phyloP scores from a whole-genome alignment of 2,113 vertebrate species.

The Psilopsiagon aurifrons region DNA sequence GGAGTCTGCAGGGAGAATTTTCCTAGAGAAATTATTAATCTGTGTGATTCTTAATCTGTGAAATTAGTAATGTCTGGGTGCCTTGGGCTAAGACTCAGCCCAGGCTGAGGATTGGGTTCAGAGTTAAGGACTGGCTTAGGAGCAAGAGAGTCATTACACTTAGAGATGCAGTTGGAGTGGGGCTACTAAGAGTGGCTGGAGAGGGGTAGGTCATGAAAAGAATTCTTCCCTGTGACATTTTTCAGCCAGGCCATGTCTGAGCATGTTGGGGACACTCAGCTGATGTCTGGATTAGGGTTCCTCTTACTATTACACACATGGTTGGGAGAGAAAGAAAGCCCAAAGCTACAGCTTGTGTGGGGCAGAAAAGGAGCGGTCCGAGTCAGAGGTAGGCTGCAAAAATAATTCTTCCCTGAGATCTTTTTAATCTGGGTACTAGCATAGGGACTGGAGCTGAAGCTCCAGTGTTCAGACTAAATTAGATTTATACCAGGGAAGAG shows the following conservation, averaged over 20 bases:
- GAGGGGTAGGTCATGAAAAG: neutral
- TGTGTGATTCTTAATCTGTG: neutral
- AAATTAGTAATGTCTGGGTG: neutral
- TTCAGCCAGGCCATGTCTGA: neutral
- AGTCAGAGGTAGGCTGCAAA: neutral
- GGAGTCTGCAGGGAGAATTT: neutral
- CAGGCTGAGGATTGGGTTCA: neutral
- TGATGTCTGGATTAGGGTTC: neutral
- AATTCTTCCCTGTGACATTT: neutral
- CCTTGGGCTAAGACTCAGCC: neutral
- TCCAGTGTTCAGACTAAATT: neutral
- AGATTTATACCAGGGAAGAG: neutral
- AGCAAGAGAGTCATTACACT: neutral
- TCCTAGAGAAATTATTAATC: neutral
- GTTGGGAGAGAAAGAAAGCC: neutral
- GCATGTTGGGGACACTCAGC: neutral
- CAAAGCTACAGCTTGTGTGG: neutral
- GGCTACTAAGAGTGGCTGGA: neutral
- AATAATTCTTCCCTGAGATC: neutral
- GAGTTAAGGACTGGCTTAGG: neutral
- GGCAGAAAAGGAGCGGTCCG: neutral
- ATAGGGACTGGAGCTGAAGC: neutral
- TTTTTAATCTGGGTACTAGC: neutral
- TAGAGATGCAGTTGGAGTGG: neutral
- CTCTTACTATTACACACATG: neutral